Evolutionary conservation across 37 sponge, comb jelly and placozoan species (phyloP).

Genomic region (Theonella swinhoei): DNA sequence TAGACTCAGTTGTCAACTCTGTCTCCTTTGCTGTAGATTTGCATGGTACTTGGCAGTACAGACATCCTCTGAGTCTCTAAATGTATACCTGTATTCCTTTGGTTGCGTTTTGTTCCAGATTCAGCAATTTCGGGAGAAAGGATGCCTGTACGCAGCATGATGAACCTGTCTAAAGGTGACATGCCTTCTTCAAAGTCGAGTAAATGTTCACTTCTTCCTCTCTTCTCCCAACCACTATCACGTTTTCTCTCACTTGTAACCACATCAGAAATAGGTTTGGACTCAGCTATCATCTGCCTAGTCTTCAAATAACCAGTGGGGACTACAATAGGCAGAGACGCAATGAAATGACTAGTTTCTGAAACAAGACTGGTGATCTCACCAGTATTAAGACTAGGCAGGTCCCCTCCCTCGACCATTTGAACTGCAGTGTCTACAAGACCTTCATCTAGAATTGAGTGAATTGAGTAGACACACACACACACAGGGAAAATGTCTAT

Average conservation of each 20-base stretch:
- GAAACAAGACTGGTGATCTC: no score
- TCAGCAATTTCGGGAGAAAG: neutral
- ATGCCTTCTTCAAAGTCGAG: neutral
- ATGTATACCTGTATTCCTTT: neutral
- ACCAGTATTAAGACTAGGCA: neutral
- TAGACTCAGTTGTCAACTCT: neutral
- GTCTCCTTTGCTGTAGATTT: neutral
- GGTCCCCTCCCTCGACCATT: neutral
- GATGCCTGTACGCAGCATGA: constrained; percentile 44
- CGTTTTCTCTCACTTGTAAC: neutral
- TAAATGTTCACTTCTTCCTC: neutral
- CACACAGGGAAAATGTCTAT: neutral
- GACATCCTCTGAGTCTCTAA: no score
- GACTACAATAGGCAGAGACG: no score
- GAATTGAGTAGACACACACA: no score
- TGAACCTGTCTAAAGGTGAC: constrained; percentile 43
- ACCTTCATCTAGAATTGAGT: neutral
- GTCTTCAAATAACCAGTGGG: neutral
- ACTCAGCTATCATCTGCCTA: neutral
- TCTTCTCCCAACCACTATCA: neutral
- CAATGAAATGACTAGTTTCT: no score
- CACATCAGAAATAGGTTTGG: neutral
- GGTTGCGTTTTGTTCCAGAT: neutral
- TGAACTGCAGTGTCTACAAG: neutral
- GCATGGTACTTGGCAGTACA: neutral